These are phyloP conservation scores for Drosophila aldrichi DNA, from an alignment of 2,888 invertebrate species.

Conservation along the genomic window DNA sequence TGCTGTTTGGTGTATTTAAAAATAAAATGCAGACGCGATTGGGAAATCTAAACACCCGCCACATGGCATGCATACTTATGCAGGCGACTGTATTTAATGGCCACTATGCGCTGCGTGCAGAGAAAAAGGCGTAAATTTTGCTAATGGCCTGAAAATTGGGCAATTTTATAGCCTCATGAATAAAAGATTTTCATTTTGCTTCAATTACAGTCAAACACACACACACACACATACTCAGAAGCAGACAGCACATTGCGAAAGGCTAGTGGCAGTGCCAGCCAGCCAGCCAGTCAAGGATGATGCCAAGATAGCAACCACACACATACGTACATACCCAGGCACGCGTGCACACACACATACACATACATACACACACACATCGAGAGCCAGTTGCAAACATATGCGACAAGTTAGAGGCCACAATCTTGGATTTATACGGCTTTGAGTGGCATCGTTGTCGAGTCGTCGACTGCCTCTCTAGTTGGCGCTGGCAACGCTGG, in stretches of 20 bases:
- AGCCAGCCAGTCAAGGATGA: slow-evolving; percentile 63
- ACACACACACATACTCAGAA: slow-evolving; percentile 49
- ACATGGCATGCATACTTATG: slow-evolving; percentile 73
- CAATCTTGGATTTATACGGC: slow-evolving; percentile 79
- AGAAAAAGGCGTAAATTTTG: slow-evolving; percentile 85
- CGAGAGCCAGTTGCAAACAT: slow-evolving; percentile 35
- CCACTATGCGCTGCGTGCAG: slow-evolving; percentile 75
- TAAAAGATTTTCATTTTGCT: slow-evolving; percentile 84
- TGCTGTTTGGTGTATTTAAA: slow-evolving; percentile 48
- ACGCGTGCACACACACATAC: slow-evolving; percentile 6
- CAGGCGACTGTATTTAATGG: slow-evolving; percentile 78
- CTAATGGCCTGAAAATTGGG: slow-evolving; percentile 85
- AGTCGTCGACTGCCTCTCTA: slow-evolving; percentile 44
- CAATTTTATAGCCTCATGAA: slow-evolving; percentile 85
- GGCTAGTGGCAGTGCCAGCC: slow-evolving; percentile 40
- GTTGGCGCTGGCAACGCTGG: slow-evolving; percentile 47
- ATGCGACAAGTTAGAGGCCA: slow-evolving; percentile 78
- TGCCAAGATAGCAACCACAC: slow-evolving; percentile 69
- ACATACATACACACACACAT: slow-evolving; percentile 15
- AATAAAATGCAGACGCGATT: slow-evolving; percentile 60
- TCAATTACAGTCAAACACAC: slow-evolving; percentile 79
- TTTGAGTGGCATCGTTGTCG: slow-evolving; percentile 65
- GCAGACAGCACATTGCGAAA: slow-evolving; percentile 37
- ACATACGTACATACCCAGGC: slow-evolving; percentile 37
- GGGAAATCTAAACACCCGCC: slow-evolving; percentile 69